phyloP scores from a whole-genome alignment of 1,140 invertebrate species.

The Sarcophaga peregrina region DNA sequence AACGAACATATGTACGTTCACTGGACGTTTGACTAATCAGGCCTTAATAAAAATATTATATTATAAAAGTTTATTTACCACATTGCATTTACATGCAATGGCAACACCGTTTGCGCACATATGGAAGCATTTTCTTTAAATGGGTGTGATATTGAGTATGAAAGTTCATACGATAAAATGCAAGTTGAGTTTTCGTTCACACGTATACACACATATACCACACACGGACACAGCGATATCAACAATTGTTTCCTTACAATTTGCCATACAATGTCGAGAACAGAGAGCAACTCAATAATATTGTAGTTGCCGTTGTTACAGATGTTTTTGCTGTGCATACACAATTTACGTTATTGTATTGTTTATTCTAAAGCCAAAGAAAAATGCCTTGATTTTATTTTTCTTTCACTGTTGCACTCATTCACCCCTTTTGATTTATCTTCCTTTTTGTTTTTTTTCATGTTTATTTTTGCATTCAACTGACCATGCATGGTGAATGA shows the following conservation, averaged over 20 bases:
- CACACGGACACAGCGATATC: background rate
- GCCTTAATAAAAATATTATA: no score
- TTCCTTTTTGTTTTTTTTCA: background rate
- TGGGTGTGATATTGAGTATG: conserved; percentile 3
- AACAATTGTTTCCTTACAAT: conserved; percentile 24
- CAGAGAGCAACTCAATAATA: background rate
- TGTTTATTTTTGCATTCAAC: background rate
- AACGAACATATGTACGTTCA: no score
- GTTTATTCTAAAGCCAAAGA: background rate
- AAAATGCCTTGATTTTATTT: background rate
- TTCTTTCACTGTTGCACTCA: background rate
- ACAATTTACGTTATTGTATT: background rate
- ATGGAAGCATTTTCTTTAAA: background rate
- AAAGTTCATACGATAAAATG: background rate
- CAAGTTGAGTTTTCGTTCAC: background rate
- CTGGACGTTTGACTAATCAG: no score
- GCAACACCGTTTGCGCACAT: background rate
- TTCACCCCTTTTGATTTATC: background rate
- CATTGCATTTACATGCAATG: background rate
- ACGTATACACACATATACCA: background rate
- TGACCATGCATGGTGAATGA: background rate
- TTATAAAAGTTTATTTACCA: no score
- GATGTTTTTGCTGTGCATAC: no score
- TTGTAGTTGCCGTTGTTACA: background rate
- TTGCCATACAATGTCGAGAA: conserved; percentile 16